Evolutionary conservation across 2,888 invertebrate species (phyloP).

Genomic region (Harpalus rubripes): DNA sequence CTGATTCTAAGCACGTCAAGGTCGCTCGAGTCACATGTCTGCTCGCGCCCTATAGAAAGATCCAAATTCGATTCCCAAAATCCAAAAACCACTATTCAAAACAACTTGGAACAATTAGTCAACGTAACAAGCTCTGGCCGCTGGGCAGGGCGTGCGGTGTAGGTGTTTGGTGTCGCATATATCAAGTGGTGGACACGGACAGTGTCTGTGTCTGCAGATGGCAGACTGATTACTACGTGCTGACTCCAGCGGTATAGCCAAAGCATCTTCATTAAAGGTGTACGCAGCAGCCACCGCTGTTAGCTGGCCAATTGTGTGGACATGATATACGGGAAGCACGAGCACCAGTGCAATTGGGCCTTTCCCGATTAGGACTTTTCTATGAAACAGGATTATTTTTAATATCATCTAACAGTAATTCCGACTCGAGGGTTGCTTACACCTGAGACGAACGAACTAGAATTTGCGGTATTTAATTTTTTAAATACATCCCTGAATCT

Average conservation of each 20-base stretch:
- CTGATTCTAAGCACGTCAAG: no score
- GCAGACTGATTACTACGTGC: slow-evolving; percentile 43
- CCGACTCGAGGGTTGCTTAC: no score
- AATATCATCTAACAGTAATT: no score
- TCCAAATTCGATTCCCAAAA: no score
- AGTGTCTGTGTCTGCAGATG: slow-evolving; percentile 43
- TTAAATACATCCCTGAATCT: no score
- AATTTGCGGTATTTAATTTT: no score
- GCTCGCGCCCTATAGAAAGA: no score
- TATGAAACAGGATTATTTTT: no score
- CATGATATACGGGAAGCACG: slow-evolving; percentile 24
- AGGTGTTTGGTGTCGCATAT: not conserved
- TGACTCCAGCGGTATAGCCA: slow-evolving; percentile 27
- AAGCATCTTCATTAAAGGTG: slow-evolving; percentile 48
- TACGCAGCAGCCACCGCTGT: not conserved
- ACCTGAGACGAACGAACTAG: no score
- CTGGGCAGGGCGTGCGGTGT: not conserved
- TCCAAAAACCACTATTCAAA: no score
- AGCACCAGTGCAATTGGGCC: not conserved
- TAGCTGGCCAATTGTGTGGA: slow-evolving; percentile 45
- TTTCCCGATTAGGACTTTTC: not conserved
- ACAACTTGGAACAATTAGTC: not conserved
- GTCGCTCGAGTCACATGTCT: no score
- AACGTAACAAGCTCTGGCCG: not conserved
- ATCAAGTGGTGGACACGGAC: not conserved